These are phyloP conservation scores for Mirza zaza DNA, from an alignment of 2,113 vertebrate genomes.

Conservation along the genomic window DNA sequence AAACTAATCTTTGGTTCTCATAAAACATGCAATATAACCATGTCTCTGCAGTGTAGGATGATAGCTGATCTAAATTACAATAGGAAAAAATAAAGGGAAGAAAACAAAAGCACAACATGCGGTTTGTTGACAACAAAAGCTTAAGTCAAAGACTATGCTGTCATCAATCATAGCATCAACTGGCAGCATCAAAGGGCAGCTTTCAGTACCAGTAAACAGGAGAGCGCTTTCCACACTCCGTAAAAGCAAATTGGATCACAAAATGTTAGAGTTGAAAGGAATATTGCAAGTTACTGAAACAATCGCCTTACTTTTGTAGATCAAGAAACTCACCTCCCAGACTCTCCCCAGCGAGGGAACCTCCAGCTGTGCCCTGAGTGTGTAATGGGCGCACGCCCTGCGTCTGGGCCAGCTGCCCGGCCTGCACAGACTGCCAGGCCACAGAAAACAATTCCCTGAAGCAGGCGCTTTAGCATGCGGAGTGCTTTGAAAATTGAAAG, in stretches of 20 bases:
- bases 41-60: background rate
- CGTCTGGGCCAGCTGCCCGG: too few relatives aligned
- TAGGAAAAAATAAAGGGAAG: background rate
- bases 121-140: background rate
- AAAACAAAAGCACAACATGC: background rate
- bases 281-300: background rate
- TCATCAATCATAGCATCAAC: background rate
- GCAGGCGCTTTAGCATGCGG: too few relatives aligned
- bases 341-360: background rate
- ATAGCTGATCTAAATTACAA: conserved; percentile 61
- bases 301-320: background rate
- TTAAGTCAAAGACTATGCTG: background rate
- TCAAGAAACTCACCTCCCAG: background rate
- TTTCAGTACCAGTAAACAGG: background rate
- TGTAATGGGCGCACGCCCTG: rapidly evolving
- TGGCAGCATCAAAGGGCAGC: background rate
- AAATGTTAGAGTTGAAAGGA: background rate
- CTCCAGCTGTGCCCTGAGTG: rapidly evolving
- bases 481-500: background rate
- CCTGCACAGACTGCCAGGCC: rapidly evolving
- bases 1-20: background rate
- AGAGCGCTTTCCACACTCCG: background rate
- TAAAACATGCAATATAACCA: background rate
- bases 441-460: background rate
- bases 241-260: background rate